These are phyloP conservation scores for Epicampocera succincta DNA, from an alignment of 2,888 invertebrate genomes.

Conservation along the genomic window DNA sequence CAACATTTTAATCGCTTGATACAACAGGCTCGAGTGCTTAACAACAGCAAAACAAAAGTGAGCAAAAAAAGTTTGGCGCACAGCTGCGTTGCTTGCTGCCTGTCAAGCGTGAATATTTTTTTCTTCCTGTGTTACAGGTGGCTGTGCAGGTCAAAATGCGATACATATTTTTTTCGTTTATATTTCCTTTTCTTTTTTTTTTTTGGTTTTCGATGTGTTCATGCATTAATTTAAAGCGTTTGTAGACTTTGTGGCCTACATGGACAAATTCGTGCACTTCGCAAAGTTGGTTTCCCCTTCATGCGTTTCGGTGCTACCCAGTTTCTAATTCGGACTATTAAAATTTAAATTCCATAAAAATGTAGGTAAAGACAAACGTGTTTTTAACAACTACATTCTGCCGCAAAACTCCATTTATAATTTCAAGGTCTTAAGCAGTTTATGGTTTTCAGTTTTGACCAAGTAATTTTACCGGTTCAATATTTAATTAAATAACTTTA, in stretches of 20 bases:
- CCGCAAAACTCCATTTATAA: no score
- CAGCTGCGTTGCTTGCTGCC: constrained; percentile 24
- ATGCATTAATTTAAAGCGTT: constrained; percentile 23
- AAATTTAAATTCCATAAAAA: background rate
- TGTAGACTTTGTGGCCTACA: background rate
- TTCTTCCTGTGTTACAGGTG: constrained; percentile 15
- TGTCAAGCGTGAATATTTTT: constrained; percentile 30
- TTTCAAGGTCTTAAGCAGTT: no score
- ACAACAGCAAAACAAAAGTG: no score
- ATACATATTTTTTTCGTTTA: constrained; percentile 3
- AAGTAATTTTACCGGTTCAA: no score
- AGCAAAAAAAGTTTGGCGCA: background rate
- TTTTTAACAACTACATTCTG: no score
- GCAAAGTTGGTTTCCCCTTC: constrained; percentile 14
- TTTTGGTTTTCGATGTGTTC: background rate
- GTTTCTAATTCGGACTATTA: background rate
- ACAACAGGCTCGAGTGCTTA: background rate
- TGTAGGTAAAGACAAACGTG: no score
- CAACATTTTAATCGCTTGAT: background rate
- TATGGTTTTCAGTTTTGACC: no score
- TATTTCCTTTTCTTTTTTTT: background rate
- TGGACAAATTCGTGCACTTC: constrained; percentile 4
- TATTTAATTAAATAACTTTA: no score
- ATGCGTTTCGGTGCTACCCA: background rate
- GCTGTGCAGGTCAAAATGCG: constrained; percentile 25